Conservation (phyloP, 2,797 vertebrate species). For the Bothrops alternatus region DNA sequence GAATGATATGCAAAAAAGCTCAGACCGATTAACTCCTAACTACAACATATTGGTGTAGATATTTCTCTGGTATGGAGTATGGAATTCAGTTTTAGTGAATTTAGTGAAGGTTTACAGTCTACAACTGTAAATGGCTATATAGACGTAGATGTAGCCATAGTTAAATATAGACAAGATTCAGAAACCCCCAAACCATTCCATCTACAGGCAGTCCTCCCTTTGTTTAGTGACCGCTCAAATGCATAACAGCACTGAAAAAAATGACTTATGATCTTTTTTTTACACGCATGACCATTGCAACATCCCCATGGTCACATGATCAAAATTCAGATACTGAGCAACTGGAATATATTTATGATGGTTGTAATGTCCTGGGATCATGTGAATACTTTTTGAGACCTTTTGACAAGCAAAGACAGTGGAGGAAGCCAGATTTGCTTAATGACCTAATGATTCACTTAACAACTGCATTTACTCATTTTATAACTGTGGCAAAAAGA, state of each 20-base stretch:
- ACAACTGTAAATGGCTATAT: background rate
- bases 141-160: background rate
- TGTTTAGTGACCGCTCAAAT: too few species aligned
- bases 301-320: too few species aligned
- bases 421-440: background rate
- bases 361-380: background rate
- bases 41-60: constrained; percentile 26
- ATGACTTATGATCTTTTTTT: too few species aligned
- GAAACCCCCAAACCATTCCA: background rate
- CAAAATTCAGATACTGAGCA: too few species aligned
- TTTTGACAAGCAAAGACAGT: background rate
- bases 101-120: background rate
- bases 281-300: too few species aligned
- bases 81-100: background rate
- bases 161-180: background rate
- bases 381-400: background rate
- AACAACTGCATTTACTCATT: background rate
- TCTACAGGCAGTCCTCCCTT: background rate
- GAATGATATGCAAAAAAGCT: background rate
- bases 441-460: background rate
- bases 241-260: too few species aligned
- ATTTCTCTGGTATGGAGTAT: background rate
- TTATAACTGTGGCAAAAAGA: background rate
- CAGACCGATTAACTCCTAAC: accelerated
- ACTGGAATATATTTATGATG: too few species aligned